Base-by-base conservation (phyloP, 2,113 vertebrate genomes). In the Ageneiosus marmoratus region DNA sequence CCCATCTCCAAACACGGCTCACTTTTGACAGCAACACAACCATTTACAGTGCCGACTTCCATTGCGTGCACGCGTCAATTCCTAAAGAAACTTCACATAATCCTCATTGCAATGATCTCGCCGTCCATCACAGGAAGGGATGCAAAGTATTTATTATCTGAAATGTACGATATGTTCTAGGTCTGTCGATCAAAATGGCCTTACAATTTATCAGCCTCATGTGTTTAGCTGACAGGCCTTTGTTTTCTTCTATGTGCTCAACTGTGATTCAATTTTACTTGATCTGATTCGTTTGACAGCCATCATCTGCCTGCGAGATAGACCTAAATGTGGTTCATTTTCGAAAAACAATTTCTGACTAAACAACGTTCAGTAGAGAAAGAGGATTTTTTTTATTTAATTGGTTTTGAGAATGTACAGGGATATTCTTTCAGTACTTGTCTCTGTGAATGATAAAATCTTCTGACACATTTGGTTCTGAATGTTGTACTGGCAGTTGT, bases 11-110 rank as follows among this genome's bases (percentile, higher is more conserved):
- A 93, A 93, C 92, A 92, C 91, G 88, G 85, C 90, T 91, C 90
- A 79, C 86, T 84, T 77, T 85, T 94, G 94, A 93, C 94, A 94
- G 92, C 90, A 91, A 92, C 90, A 94, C 92, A 92, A 92, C 91
- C 91, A 90, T 91, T 84, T 92, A 90, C 92, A 89, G 89, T 50
- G 87, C 92, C 73, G 87, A 67, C 81, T 91, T n/a, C 90, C 69
- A 88, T 88, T 85, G 88, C 85, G 41, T 85, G 85, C 82, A 50
- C 85, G 89, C 89, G 88, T 92, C 92, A 82, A 72, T 50, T 24
- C 90, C 89, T 91, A 92, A 87, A 86, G 76, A 90, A 83, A 87
- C 90, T 91, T 92, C 92, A 91, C 91, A 91, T 85, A 90, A 87
- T 86, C 86, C 48, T 89, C 86, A 81, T 79, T 80, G 78, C 90